Evolutionary conservation across 2,888 invertebrate genomes (phyloP), one percentile per base, ranked within the genome.

Genomic region (Gryllus longicercus): DNA sequence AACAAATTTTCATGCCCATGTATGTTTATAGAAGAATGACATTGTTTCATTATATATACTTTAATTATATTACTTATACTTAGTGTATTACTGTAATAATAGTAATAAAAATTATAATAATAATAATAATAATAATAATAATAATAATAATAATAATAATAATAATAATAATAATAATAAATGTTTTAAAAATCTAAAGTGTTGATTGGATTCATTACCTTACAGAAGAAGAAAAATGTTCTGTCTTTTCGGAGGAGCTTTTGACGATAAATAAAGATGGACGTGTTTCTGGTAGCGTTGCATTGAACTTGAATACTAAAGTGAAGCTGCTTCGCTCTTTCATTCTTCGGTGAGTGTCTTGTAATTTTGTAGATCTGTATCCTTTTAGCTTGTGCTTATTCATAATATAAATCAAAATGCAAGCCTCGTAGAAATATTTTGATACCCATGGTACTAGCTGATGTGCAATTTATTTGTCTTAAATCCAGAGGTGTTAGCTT

Each of bases 181-280:
- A 21, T 21, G 21, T 14, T 14, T 25, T 11, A 16, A 49, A 50
- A 38, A 18, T 14, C 51, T 25, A n/a, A 38, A 50, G 25, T 49
- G n/a, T 51, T 83, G 74, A 63, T 25, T 75, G 23, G 25, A 23
- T 51, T n/a, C 74, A 49, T 81, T 81, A 78, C 25, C 77, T 84
- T 84, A 77, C 90, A 83, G 87, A 87, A 21, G 97, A 97, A 86
- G 91, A 90, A 82, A 85, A 87, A 3, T 91, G 93, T 79, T 94
- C 94, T 12, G 91, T 94, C 0, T 91, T 91, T 84, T 93, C 92
- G 50, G 94, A 93, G 82, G 92, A 93, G 2, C 14, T 18, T 63
- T 94, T 93, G 86, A 87, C 87, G 12, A 92, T 95, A 90, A 86
- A 89, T 79, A 86, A 88, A 51, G 87, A 91, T 83, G 94, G 94